phyloP scores from a whole-genome alignment of 2,888 invertebrate genomes.

The Ametastegia equiseti region DNA sequence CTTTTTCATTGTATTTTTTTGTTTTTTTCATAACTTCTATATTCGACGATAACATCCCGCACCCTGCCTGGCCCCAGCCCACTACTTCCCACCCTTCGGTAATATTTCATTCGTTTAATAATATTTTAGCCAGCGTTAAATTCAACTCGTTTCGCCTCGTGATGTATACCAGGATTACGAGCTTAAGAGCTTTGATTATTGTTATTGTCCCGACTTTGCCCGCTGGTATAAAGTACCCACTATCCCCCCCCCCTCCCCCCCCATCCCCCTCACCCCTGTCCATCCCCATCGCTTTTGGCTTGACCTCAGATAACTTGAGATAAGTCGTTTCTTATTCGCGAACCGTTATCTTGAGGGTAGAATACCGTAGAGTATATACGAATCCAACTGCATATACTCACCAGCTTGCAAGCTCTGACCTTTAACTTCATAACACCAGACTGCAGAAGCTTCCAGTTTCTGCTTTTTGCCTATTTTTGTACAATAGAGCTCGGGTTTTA shows the following conservation, averaged over 20 bases:
- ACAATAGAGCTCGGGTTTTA: not conserved
- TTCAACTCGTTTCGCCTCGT: conserved; percentile 46
- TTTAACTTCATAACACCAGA: not conserved
- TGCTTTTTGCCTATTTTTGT: not conserved
- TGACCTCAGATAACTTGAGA: conserved; percentile 36
- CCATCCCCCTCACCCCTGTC: too few relatives aligned
- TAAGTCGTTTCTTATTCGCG: conserved; percentile 3
- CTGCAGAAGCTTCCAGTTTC: too few relatives aligned
- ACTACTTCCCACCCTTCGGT: not conserved
- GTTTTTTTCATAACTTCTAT: not conserved
- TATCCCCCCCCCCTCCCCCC: too few relatives aligned
- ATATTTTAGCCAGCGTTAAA: conserved; percentile 59
- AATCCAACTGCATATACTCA: too few relatives aligned
- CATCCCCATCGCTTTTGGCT: conserved; percentile 6
- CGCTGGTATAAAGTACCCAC: not conserved
- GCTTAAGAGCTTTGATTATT: conserved; percentile 48
- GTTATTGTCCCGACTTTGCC: conserved; percentile 36
- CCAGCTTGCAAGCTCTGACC: not conserved
- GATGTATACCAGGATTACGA: conserved; percentile 40
- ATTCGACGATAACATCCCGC: not conserved
- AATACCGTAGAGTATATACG: not conserved
- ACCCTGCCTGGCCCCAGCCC: not conserved
- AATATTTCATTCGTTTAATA: conserved; percentile 53
- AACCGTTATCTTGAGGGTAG: not conserved
- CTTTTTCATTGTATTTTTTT: not conserved